Evolutionary conservation across 2,888 invertebrate species (phyloP).

Genomic region (Tipula vernalis): DNA sequence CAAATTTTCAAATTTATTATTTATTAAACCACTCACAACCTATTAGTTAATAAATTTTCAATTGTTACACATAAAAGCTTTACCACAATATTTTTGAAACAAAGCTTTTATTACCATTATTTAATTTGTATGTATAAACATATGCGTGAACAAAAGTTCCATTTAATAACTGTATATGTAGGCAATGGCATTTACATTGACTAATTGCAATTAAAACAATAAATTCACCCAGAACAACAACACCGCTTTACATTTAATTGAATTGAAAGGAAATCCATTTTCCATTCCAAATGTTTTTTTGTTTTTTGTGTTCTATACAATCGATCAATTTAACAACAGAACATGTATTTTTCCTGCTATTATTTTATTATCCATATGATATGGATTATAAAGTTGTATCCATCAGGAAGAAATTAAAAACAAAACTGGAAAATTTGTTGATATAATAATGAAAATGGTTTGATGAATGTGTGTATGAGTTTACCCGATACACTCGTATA

Average conservation of each 20-base stretch:
- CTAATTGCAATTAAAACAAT: not conserved
- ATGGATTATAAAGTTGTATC: not conserved
- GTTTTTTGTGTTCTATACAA: not conserved
- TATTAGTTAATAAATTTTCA: too few relatives aligned
- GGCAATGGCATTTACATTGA: not conserved
- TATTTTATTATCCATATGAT: not conserved
- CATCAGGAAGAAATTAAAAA: not conserved
- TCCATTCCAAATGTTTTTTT: not conserved
- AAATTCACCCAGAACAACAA: not conserved
- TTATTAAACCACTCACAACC: too few relatives aligned
- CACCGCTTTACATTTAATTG: not conserved
- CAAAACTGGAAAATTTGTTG: not conserved
- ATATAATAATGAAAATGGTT: not conserved
- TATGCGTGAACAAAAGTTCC: not conserved
- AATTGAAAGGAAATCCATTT: conserved; percentile 4
- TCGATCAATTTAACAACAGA: not conserved
- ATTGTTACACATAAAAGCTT: not conserved
- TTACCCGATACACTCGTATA: not conserved
- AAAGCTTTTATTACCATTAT: not conserved
- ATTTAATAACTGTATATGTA: not conserved
- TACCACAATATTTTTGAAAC: not conserved
- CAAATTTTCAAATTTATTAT: too few relatives aligned
- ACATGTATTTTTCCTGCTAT: not conserved
- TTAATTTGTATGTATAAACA: not conserved
- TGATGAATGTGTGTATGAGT: not conserved